These are phyloP conservation scores for Sebastolobus alascanus DNA, from an alignment of 2,797 vertebrate genomes.

Conservation along the genomic window DNA sequence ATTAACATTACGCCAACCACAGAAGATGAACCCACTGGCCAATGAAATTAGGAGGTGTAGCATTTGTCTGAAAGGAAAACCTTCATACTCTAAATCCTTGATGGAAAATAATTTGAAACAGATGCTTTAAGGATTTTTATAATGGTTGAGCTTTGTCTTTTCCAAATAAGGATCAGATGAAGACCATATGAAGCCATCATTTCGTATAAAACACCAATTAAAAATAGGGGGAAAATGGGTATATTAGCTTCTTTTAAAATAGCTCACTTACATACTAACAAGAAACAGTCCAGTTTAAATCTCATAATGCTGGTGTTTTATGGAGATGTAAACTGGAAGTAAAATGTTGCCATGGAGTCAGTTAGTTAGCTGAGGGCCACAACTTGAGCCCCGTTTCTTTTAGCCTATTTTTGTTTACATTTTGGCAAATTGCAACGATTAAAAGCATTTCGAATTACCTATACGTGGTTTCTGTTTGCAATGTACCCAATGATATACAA, in stretches of 20 bases:
- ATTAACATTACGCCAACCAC: neutral
- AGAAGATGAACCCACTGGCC: neutral
- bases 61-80: neutral
- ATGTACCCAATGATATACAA: neutral
- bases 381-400: neutral
- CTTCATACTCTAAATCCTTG: neutral
- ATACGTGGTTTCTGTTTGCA: neutral
- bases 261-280: neutral
- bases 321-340: neutral
- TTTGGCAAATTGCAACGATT: neutral
- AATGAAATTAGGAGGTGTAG: neutral
- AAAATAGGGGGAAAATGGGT: neutral
- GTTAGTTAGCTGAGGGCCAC: neutral
- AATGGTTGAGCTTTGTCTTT: neutral
- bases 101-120: neutral
- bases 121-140: neutral
- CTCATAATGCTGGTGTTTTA: accelerated
- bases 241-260: neutral
- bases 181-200: neutral
- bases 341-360: neutral
- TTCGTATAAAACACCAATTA: neutral
- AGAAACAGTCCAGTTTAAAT: neutral
- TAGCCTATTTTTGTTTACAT: neutral
- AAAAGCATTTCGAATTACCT: accelerated
- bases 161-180: conserved; percentile 9